Conservation (phyloP, 2,113 vertebrate species). For the Menura novaehollandiae region DNA sequence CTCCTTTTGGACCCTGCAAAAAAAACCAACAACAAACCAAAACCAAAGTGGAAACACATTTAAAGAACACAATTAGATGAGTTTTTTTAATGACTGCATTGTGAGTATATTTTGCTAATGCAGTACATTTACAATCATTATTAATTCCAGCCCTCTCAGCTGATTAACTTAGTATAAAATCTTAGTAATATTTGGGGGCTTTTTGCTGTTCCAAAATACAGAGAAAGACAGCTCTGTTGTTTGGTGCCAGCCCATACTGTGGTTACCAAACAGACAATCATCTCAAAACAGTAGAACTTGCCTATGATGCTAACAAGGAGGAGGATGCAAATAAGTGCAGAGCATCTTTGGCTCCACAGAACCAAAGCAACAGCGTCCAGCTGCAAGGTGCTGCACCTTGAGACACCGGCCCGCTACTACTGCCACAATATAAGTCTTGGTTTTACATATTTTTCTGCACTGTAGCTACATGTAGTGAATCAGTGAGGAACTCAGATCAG, state of each 20-base stretch:
- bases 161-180: not conserved
- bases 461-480: not conserved
- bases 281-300: not conserved
- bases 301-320: not conserved
- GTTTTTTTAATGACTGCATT: not conserved
- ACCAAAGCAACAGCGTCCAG: not conserved
- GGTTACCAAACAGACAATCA: not conserved
- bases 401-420: not conserved
- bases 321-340: not conserved
- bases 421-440: not conserved
- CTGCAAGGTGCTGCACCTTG: not conserved
- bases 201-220: not conserved
- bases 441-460: not conserved
- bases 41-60: not conserved
- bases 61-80: not conserved
- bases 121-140: not conserved
- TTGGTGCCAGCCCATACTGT: not conserved
- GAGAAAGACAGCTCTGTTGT: not conserved
- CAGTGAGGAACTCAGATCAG: not conserved
- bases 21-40: not conserved
- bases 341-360: not conserved
- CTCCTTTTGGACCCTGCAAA: constrained; percentile 91
- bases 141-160: not conserved
- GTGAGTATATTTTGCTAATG: not conserved
- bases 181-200: not conserved